Evolutionary conservation across 2,888 invertebrate species (phyloP).

Genomic region (Digitonthophagus gazella): DNA sequence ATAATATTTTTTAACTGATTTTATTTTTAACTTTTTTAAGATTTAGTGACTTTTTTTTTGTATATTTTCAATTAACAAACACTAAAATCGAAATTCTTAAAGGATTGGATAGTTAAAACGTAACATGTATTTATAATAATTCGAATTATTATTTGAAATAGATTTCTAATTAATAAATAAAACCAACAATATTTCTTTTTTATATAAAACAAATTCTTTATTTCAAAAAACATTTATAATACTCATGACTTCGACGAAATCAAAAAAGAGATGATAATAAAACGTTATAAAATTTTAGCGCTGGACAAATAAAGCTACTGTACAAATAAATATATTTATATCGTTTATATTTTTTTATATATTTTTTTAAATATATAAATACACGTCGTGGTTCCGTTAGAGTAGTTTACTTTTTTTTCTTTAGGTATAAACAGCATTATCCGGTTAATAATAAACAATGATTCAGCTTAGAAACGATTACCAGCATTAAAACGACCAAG

Average conservation of each 20-base stretch:
- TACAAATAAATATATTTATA: slow-evolving; percentile 41
- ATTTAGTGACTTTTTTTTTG: no score
- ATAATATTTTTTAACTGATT: no score
- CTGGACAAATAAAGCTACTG: slow-evolving; percentile 43
- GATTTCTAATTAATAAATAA: no score
- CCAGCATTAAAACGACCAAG: neutral
- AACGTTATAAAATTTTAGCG: slow-evolving; percentile 36
- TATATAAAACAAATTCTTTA: slow-evolving; percentile 52
- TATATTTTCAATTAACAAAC: no score
- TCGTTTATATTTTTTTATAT: slow-evolving; percentile 36
- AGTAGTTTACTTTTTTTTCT: neutral
- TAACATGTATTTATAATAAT: no score
- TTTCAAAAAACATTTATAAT: slow-evolving; percentile 53
- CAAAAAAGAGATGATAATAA: slow-evolving; percentile 36
- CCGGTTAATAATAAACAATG: slow-evolving; percentile 41
- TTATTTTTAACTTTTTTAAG: no score
- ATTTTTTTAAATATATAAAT: slow-evolving; percentile 25
- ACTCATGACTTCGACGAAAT: slow-evolving; percentile 42
- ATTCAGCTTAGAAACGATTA: slow-evolving; percentile 41
- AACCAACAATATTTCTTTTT: no score
- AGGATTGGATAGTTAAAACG: no score
- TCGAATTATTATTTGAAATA: no score
- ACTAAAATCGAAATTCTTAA: no score
- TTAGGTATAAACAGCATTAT: slow-evolving; percentile 39
- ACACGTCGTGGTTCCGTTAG: neutral